Evolutionary conservation across 2,888 invertebrate species (phyloP), one percentile per base, ranked within the genome.

Genomic region (Melipona bicolor): DNA sequence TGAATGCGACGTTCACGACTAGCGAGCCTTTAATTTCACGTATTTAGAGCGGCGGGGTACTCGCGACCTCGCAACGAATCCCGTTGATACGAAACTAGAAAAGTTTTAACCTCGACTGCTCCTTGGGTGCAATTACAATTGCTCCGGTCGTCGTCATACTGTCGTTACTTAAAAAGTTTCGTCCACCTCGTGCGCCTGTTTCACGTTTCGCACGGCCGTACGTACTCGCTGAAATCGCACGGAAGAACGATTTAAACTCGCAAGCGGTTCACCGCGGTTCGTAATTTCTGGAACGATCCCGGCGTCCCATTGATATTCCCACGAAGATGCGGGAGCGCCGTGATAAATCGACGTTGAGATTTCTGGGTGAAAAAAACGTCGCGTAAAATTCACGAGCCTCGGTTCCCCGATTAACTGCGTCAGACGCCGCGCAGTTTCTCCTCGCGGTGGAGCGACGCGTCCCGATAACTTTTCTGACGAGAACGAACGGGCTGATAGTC

Each of bases 401-500:
- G 43, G 43, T 24, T 24, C 43, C 21, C 49, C 43, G 70, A 76
- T 76, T 79, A 69, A 73, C 76, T 65, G 69, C 69, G 69, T 77
- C 73, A 19, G 56, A 56, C 67, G 21, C 17, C 67, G 21, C 17
- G 17, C 43, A 56, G 79, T 86, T 87, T 79, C 80, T 65, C 77
- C 70, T 27, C 27, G 27, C 1, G 1, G 68, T 62, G 61, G 70
- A 70, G 71, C 69, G 77, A 75, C 69, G 69, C 17, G 81, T 72
- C 43, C 69, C 56, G 54, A 62, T 83, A 81, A 88, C 80, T 78
- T 65, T 43, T 83, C 76, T 76, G 61, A 62, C 56, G 61, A 62
- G 74, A 73, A 78, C 24, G 69, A 65, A 74, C 83, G 73, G 65
- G 59, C 75, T 71, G 87, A 67, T 87, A 76, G 84, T 73, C 77